Evolutionary conservation across 2,888 invertebrate genomes (phyloP).

Genomic region (Phalera bucephala): DNA sequence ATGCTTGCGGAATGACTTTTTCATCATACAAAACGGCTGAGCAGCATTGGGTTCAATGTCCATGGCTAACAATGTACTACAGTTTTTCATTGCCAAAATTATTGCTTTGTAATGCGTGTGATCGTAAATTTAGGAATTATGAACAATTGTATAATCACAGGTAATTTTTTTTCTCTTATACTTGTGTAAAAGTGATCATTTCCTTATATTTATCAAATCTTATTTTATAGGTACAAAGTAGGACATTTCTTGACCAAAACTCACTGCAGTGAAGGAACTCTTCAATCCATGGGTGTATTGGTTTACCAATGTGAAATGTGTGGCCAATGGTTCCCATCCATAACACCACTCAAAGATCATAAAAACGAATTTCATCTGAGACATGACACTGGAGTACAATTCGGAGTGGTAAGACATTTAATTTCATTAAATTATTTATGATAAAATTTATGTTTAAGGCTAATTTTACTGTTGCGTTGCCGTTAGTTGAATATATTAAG

Average conservation of each 20-base stretch:
- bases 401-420: conserved; percentile 46
- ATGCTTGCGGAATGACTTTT: conserved; percentile 68
- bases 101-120: conserved; percentile 72
- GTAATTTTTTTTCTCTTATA: too few species aligned
- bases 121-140: conserved; percentile 73
- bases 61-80: conserved; percentile 65
- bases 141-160: conserved; percentile 76
- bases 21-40: conserved; percentile 63
- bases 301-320: conserved; percentile 76
- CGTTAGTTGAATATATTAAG: too few species aligned
- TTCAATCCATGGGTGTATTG: conserved; percentile 38
- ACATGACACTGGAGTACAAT: conserved; percentile 40
- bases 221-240: conserved; percentile 63
- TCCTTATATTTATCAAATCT: background rate
- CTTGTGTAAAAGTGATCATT: too few species aligned
- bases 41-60: conserved; percentile 68
- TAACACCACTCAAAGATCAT: conserved; percentile 56
- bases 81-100: conserved; percentile 68
- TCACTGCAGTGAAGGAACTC: conserved; percentile 36
- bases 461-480: too few species aligned
- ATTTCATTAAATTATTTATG: too few species aligned
- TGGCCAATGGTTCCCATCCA: conserved; percentile 53
- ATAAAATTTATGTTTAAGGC: too few species aligned
- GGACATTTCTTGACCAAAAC: conserved; percentile 66
- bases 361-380: conserved; percentile 59